phyloP scores from a whole-genome alignment of 1,140 invertebrate genomes.

The Macrosteles quadrilineatus region DNA sequence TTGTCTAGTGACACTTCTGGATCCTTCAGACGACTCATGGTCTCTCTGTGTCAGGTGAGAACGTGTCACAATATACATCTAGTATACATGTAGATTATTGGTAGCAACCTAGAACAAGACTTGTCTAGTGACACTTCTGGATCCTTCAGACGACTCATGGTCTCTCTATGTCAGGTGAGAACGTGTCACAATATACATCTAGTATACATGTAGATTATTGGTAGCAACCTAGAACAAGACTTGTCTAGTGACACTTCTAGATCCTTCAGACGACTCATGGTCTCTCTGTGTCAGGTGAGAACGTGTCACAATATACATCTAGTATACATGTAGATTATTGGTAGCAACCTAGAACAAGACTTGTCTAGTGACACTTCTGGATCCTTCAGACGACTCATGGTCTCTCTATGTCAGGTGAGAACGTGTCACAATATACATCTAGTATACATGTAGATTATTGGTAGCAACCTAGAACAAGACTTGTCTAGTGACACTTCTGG shows the following conservation, averaged over 20 bases:
- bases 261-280: conserved; percentile 76
- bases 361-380: conserved; percentile 81
- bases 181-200: too few species aligned
- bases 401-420: conserved; percentile 63
- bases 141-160: conserved; percentile 76
- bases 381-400: conserved; percentile 76
- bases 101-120: conserved; percentile 75
- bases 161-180: conserved; percentile 63
- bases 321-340: too few species aligned
- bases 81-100: too few species aligned
- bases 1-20: conserved; percentile 81
- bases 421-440: too few species aligned
- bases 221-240: conserved; percentile 75
- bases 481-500: conserved; percentile 81
- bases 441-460: too few species aligned
- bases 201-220: too few species aligned
- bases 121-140: conserved; percentile 81
- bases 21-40: conserved; percentile 76
- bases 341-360: conserved; percentile 75
- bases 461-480: conserved; percentile 75
- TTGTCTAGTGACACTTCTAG: conserved; percentile 81
- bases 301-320: too few species aligned
- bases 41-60: conserved; percentile 63
- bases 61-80: too few species aligned
- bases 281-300: conserved; percentile 63